These are phyloP conservation scores for Botia almorhae DNA, from an alignment of 2,797 vertebrate genomes.

Conservation along the genomic window DNA sequence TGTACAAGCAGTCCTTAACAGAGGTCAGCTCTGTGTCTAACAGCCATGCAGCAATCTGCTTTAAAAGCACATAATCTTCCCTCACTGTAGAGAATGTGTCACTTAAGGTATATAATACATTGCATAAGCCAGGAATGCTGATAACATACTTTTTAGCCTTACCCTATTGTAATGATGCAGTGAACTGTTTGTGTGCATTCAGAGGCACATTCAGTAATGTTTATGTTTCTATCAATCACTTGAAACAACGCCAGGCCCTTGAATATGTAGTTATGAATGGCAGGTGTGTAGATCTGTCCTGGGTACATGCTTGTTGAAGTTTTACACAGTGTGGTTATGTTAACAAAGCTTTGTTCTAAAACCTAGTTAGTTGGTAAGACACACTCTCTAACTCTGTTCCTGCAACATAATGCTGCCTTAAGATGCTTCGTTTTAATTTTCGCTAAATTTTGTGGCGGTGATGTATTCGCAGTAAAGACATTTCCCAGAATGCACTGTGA, in stretches of 20 bases:
- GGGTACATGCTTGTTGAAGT: not conserved
- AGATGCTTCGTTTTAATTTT: too few relatives aligned
- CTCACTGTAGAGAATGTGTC: not conserved
- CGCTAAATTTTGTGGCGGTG: too few relatives aligned
- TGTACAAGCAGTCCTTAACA: slow-evolving; percentile 18
- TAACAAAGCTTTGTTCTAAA: not conserved
- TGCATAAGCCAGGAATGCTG: slow-evolving; percentile 14
- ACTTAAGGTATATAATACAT: not conserved
- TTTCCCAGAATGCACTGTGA: too few relatives aligned
- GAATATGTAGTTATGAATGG: not conserved
- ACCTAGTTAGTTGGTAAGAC: not conserved
- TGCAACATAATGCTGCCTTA: too few relatives aligned
- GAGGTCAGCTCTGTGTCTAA: slow-evolving; percentile 38
- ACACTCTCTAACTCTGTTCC: not conserved
- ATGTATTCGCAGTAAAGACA: too few relatives aligned
- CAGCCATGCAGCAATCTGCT: not conserved
- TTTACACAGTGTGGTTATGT: not conserved
- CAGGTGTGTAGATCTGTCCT: not conserved
- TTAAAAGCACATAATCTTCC: not conserved
- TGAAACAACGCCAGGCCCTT: not conserved
- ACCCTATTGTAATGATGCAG: not conserved
- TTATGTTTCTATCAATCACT: not conserved
- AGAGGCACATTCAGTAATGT: not conserved
- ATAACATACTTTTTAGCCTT: slow-evolving; percentile 13
- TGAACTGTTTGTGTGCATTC: slow-evolving; percentile 2